phyloP scores from a whole-genome alignment of 2,888 invertebrate genomes.

The Acanthosepion esculentum region DNA sequence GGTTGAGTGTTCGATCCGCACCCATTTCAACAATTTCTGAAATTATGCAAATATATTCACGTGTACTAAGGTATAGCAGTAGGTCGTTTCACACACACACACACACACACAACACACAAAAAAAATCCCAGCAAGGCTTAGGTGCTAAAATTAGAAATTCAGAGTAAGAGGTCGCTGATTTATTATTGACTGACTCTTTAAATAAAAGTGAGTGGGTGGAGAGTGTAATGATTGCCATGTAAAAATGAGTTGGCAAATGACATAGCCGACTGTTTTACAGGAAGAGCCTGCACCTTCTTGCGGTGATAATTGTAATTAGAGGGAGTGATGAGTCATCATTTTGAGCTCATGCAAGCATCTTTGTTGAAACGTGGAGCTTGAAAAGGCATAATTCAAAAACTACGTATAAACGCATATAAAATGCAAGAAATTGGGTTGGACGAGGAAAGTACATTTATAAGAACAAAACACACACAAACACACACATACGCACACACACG shows the following conservation, averaged over 20 bases:
- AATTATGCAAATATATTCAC: background rate
- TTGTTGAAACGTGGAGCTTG: background rate
- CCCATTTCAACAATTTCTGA: background rate
- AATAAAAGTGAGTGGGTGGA: background rate
- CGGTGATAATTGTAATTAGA: background rate
- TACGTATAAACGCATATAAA: no score
- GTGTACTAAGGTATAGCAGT: background rate
- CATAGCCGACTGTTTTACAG: background rate
- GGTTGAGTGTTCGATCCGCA: background rate
- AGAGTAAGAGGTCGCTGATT: background rate
- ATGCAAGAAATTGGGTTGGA: no score
- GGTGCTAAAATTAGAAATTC: background rate
- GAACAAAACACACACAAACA: no score
- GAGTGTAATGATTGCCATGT: background rate
- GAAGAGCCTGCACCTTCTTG: background rate
- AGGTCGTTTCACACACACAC: no score
- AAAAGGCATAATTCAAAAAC: background rate
- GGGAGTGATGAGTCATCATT: background rate
- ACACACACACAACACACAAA: accelerated
- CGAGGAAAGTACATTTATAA: no score
- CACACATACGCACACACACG: background rate
- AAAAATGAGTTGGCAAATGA: background rate
- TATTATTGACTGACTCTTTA: background rate
- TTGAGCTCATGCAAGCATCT: background rate
- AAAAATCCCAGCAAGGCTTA: background rate